These are phyloP conservation scores for Orbicella faveolata DNA, from an alignment of 64 coral and sea anemone genomes.

Conservation along the genomic window DNA sequence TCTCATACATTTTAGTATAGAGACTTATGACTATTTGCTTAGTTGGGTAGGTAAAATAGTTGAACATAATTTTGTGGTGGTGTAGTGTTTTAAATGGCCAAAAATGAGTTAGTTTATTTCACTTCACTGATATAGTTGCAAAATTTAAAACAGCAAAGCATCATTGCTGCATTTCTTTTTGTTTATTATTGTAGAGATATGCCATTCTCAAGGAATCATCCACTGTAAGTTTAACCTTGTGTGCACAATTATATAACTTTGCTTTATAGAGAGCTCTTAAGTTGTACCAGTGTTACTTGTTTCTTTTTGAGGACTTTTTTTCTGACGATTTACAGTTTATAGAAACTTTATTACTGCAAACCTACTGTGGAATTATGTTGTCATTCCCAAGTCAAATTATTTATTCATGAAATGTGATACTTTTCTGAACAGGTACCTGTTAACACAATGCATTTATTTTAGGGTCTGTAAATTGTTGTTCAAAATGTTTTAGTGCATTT, in stretches of 20 bases:
- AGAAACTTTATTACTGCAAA: background rate
- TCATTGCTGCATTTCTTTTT: background rate
- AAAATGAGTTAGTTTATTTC: background rate
- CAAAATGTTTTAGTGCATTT: background rate
- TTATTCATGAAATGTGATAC: background rate
- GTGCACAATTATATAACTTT: too few relatives aligned
- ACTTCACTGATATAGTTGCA: background rate
- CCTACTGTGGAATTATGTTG: background rate
- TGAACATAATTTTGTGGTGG: too few relatives aligned
- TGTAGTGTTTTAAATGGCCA: too few relatives aligned
- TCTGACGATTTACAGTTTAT: too few relatives aligned
- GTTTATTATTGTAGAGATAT: slow-evolving; percentile 77
- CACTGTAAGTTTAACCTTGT: slow-evolving; percentile 56
- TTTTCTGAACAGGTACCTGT: background rate
- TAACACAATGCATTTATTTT: background rate
- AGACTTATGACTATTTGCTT: too few relatives aligned
- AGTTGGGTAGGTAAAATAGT: too few relatives aligned
- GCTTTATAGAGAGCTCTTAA: too few relatives aligned
- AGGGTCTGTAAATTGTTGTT: background rate
- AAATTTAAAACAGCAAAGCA: background rate
- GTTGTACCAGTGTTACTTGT: too few relatives aligned
- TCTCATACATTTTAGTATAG: too few relatives aligned
- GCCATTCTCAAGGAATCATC: slow-evolving; percentile 80
- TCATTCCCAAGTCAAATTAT: background rate
- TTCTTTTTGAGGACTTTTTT: too few relatives aligned